Conservation (phyloP, 2,113 vertebrate species). For the Dipodomys merriami region DNA sequence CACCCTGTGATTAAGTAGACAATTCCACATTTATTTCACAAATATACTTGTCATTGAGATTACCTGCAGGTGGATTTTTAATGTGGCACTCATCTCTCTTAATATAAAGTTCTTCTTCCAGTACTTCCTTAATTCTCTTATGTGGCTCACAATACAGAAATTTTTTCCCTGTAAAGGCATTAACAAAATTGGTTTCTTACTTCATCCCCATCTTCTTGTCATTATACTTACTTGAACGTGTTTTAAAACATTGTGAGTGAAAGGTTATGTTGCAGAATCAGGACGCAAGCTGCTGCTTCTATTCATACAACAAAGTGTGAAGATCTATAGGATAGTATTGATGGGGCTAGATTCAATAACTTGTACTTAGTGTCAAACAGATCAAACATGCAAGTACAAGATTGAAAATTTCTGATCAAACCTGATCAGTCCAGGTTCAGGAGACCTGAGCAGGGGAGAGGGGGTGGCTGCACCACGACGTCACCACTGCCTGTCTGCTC, state of each 20-base stretch:
- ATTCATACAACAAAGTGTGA: background rate
- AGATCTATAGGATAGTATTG: background rate
- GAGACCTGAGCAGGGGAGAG: background rate
- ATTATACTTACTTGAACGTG: background rate
- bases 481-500: too few relatives aligned
- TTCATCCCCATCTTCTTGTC: background rate
- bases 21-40: slow-evolving; percentile 26
- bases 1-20: background rate
- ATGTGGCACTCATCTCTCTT: slow-evolving; percentile 79
- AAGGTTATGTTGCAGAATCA: background rate
- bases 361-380: background rate
- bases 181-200: slow-evolving; percentile 38
- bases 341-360: background rate
- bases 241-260: background rate
- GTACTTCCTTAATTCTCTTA: slow-evolving; percentile 86
- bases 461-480: too few relatives aligned
- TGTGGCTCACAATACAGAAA: slow-evolving; percentile 83
- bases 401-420: background rate
- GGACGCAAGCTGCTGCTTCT: background rate
- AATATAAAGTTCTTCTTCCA: slow-evolving; percentile 85
- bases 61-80: slow-evolving; percentile 85
- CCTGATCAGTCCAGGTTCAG: background rate
- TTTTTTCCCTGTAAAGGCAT: slow-evolving; percentile 79
- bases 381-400: background rate
- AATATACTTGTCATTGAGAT: slow-evolving; percentile 34